Evolutionary conservation across 1,140 invertebrate species (phyloP).

Genomic region (Sycobia sp.): DNA sequence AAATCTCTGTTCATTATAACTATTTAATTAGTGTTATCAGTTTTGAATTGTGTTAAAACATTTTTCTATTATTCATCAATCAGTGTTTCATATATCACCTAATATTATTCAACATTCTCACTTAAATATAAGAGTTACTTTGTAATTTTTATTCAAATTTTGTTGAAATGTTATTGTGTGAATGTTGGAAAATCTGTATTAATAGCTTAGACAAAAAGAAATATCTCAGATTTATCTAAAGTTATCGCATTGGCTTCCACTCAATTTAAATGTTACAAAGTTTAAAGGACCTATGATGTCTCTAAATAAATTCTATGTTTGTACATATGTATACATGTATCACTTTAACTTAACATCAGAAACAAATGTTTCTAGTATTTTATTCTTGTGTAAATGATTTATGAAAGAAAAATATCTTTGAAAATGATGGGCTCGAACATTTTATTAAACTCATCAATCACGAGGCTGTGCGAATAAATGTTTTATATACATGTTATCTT

Average conservation of each 20-base stretch:
- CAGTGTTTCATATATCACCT: slow-evolving; percentile 5
- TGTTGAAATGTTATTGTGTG: slow-evolving; percentile 8
- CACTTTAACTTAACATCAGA: slow-evolving; percentile 21
- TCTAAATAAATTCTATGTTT: slow-evolving; percentile 31
- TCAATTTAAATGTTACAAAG: slow-evolving; percentile 18
- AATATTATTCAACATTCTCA: slow-evolving; percentile 8
- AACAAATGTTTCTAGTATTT: slow-evolving; percentile 21
- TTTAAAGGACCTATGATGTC: slow-evolving; percentile 23
- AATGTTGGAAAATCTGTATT: slow-evolving; percentile 5
- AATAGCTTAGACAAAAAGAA: slow-evolving; percentile 11
- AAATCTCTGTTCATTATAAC: slow-evolving; percentile 10
- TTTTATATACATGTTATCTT: slow-evolving; percentile 34
- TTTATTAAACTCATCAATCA: slow-evolving; percentile 39
- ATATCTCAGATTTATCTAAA: slow-evolving; percentile 20
- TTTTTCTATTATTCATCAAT: slow-evolving; percentile 27
- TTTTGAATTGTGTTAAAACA: slow-evolving; percentile 19
- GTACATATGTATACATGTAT: slow-evolving; percentile 35
- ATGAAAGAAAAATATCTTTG: slow-evolving; percentile 20
- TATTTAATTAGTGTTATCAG: slow-evolving; percentile 5
- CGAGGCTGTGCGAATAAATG: slow-evolving; percentile 37
- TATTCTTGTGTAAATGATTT: slow-evolving; percentile 12
- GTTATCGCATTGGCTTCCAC: slow-evolving; percentile 30
- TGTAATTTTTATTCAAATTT: slow-evolving; percentile 16
- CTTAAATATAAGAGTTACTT: slow-evolving; percentile 11
- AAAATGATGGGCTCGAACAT: slow-evolving; percentile 30